phyloP scores from a whole-genome alignment of 2,888 invertebrate genomes.

The Atrina japonica region DNA sequence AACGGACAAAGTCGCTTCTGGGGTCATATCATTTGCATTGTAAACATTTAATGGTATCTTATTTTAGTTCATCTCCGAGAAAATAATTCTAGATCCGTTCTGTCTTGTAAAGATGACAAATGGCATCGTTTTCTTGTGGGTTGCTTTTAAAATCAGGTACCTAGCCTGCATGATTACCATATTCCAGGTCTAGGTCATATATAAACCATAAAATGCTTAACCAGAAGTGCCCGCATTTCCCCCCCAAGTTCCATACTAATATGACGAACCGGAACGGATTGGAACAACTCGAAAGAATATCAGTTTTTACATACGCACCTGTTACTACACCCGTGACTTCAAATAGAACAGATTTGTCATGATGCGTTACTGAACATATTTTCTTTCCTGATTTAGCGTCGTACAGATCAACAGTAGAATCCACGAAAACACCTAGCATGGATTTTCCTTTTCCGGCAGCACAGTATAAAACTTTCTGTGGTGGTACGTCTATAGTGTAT shows the following conservation, averaged over 20 bases:
- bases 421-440: slow-evolving; percentile 5
- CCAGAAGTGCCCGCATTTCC: neutral
- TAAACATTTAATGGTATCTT: too few relatives aligned
- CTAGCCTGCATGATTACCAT: too few relatives aligned
- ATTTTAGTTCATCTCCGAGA: too few relatives aligned
- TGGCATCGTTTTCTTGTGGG: too few relatives aligned
- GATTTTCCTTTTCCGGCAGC: slow-evolving; percentile 5
- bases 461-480: neutral
- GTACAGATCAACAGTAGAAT: slow-evolving; percentile 11
- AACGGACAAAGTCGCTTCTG: too few relatives aligned
- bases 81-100: too few relatives aligned
- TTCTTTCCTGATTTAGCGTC: slow-evolving; percentile 15
- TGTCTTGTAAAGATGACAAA: too few relatives aligned
- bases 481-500: slow-evolving; percentile 5
- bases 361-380: neutral
- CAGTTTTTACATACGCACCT: too few relatives aligned
- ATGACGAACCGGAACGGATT: too few relatives aligned
- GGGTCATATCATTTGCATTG: too few relatives aligned
- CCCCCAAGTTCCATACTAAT: too few relatives aligned
- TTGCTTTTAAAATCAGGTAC: too few relatives aligned
- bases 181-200: neutral
- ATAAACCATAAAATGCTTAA: neutral
- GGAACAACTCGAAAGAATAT: neutral
- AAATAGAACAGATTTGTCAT: slow-evolving; percentile 1
- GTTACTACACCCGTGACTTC: neutral